Percentiles rank a stretch among this genome's conserved stretches.
These are phyloP conservation scores for Camelus bactrianus DNA, from an alignment of 2,113 vertebrate genomes.

Conservation along the genomic window DNA sequence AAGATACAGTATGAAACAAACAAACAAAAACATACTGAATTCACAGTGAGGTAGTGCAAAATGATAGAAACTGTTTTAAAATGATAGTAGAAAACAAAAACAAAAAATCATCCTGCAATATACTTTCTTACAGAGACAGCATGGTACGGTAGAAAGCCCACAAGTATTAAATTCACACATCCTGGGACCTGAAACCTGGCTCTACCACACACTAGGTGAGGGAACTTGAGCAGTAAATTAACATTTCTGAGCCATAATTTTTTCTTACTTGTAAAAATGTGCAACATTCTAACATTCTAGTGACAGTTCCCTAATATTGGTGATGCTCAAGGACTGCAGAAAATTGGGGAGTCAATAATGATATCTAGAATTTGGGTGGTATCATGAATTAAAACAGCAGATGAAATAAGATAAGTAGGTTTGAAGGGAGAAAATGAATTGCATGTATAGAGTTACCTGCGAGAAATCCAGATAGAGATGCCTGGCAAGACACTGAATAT, in stretches of 20 bases:
- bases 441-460: not conserved
- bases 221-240: not conserved
- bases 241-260: not conserved
- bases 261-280: slow-evolving; percentile 41
- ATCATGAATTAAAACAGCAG: slow-evolving; percentile 15
- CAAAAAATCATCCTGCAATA: not conserved
- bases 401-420: not conserved
- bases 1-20: not conserved
- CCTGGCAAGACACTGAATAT: not conserved
- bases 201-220: not conserved
- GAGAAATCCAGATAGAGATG: not conserved
- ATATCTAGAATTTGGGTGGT: slow-evolving; percentile 24
- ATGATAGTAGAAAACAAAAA: not conserved
- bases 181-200: not conserved
- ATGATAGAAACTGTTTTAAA: not conserved
- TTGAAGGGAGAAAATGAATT: not conserved
- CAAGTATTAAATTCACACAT: not conserved
- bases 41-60: not conserved
- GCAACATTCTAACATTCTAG: not conserved
- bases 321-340: not conserved
- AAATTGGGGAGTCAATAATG: slow-evolving; percentile 2
- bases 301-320: not conserved
- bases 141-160: not conserved
- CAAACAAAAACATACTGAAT: not conserved
- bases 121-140: not conserved